Percentiles rank a stretch among this genome's conserved stretches.
phyloP scores from a whole-genome alignment of 2,797 vertebrate genomes.

The Ciconia nigra region DNA sequence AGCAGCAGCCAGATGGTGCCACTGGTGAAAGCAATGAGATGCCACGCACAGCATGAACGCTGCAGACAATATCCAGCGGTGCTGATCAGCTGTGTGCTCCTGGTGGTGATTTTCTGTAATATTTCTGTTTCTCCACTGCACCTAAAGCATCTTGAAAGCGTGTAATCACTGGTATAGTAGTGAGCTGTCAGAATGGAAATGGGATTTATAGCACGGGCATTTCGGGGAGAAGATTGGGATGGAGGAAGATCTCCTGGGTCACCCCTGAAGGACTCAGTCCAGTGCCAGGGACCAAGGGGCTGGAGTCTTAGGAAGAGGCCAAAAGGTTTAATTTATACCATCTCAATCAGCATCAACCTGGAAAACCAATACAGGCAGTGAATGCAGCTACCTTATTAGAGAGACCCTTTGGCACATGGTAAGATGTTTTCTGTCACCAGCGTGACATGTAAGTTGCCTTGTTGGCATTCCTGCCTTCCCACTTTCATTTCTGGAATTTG shows the following conservation, averaged over 20 bases:
- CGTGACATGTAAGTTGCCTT: not conserved
- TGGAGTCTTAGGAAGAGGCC: not conserved
- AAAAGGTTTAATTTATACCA: not conserved
- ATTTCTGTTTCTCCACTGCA: not conserved
- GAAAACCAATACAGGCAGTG: not conserved
- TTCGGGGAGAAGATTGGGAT: not conserved
- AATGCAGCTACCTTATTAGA: not conserved
- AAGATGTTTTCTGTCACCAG: not conserved
- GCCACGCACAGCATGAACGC: fast-evolving
- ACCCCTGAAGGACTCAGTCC: not conserved
- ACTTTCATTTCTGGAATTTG: not conserved
- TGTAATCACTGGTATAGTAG: not conserved
- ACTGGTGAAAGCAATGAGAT: not conserved
- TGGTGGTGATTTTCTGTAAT: not conserved
- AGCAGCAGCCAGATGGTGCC: not conserved
- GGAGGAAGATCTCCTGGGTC: not conserved
- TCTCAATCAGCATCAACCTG: not conserved
- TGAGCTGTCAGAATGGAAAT: not conserved
- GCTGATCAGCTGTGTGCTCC: not conserved
- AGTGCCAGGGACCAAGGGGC: fast-evolving
- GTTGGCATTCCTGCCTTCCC: not conserved
- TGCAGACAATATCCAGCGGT: not conserved
- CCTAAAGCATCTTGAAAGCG: not conserved
- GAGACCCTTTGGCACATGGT: not conserved
- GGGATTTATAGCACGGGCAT: not conserved